These are phyloP conservation scores for Natator depressus DNA, from an alignment of 2,113 vertebrate genomes.

Conservation along the genomic window DNA sequence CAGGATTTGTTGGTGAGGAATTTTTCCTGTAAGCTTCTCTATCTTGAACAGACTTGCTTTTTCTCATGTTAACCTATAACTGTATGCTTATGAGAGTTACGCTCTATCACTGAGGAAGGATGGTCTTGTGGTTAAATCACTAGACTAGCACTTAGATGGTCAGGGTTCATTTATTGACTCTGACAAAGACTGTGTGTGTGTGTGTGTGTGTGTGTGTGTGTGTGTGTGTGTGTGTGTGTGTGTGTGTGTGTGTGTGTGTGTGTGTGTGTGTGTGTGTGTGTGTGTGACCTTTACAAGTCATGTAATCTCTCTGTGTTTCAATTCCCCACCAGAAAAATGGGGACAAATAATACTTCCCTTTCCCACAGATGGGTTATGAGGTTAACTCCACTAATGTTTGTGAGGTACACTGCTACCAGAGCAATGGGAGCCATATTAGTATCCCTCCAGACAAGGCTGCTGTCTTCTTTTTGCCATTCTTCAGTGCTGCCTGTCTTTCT, in stretches of 20 bases:
- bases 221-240: not conserved
- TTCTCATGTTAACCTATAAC: not conserved
- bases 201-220: no score
- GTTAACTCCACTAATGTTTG: not conserved
- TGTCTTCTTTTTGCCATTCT: not conserved
- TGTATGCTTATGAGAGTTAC: not conserved
- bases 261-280: not conserved
- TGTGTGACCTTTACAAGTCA: not conserved
- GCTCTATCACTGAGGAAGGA: fast-evolving
- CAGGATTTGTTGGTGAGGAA: conserved; percentile 75
- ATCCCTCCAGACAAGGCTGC: not conserved
- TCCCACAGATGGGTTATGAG: not conserved
- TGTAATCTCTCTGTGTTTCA: not conserved
- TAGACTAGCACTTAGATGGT: not conserved
- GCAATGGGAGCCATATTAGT: not conserved
- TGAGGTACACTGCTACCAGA: not conserved
- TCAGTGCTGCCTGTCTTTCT: not conserved
- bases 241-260: not conserved
- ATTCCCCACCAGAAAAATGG: not conserved
- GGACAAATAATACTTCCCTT: not conserved
- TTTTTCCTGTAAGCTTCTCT: fast-evolving
- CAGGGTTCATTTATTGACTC: not conserved
- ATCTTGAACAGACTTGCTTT: not conserved
- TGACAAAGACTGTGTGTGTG: not conserved
- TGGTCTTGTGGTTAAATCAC: not conserved